These are phyloP conservation scores for Numida meleagris DNA, from an alignment of 2,113 vertebrate species.

Conservation along the genomic window DNA sequence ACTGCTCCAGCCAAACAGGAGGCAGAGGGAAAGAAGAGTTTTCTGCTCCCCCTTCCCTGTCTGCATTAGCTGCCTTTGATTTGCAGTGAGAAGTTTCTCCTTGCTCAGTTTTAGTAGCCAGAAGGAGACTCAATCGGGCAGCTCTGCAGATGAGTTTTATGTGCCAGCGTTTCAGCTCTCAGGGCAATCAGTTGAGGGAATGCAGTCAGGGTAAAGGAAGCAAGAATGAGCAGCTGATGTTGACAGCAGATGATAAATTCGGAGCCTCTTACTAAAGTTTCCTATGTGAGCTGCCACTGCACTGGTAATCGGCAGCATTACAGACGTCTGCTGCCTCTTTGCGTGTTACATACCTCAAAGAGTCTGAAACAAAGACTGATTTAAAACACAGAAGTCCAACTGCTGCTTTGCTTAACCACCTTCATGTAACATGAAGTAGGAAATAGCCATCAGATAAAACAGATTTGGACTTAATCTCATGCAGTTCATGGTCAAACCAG, in stretches of 20 bases:
- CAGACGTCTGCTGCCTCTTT: background rate
- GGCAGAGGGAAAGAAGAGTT: accelerated
- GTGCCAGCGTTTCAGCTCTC: background rate
- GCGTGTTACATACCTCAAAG: background rate
- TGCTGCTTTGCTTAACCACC: background rate
- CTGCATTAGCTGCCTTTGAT: background rate
- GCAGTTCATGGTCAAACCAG: constrained; percentile 33
- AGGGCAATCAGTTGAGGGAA: background rate
- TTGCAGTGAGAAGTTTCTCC: background rate
- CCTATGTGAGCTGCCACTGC: background rate
- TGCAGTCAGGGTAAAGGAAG: background rate
- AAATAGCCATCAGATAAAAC: constrained; percentile 4
- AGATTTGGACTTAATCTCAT: background rate
- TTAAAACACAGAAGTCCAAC: background rate
- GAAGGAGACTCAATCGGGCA: background rate
- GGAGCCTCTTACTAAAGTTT: background rate
- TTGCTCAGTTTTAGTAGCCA: background rate
- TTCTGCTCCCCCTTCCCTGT: background rate
- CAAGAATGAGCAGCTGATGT: background rate
- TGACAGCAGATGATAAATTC: background rate
- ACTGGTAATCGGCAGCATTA: background rate
- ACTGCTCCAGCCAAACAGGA: accelerated
- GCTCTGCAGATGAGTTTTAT: accelerated
- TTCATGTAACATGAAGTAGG: background rate
- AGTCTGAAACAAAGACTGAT: background rate